Conservation (phyloP, 2,797 vertebrate species). For the Intellagama lesueurii region DNA sequence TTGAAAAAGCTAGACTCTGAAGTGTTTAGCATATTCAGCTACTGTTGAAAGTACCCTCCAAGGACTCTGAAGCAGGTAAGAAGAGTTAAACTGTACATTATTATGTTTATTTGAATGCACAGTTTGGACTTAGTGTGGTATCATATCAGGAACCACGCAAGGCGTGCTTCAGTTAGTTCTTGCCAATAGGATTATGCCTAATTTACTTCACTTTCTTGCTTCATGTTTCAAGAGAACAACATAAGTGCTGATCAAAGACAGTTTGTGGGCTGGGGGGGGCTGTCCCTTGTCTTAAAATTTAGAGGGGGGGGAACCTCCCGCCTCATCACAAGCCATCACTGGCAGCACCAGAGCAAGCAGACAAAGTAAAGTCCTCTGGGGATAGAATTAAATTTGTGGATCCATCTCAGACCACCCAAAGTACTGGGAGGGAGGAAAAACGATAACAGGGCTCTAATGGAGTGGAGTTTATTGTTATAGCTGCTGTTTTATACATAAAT, state of each 20-base stretch:
- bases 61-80: neutral
- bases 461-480: conserved; percentile 10
- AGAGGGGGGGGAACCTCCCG: no score
- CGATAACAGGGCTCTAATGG: conserved; percentile 12
- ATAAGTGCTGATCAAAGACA: neutral
- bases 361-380: neutral
- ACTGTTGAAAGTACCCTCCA: neutral
- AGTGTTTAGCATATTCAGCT: neutral
- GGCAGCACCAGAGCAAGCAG: neutral
- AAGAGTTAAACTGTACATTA: neutral
- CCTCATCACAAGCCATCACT: no score
- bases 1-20: neutral
- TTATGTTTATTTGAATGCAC: neutral
- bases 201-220: neutral
- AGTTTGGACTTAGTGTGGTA: neutral
- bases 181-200: neutral
- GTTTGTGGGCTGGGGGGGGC: no score
- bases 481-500: conserved; percentile 42
- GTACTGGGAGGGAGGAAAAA: conserved; percentile 35
- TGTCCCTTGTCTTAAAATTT: no score
- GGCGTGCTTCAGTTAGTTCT: neutral
- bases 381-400: conserved; percentile 18
- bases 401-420: neutral
- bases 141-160: no score
- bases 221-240: neutral